Evolutionary conservation across 2,888 invertebrate genomes (phyloP).

Genomic region (Pherbina coryleti): DNA sequence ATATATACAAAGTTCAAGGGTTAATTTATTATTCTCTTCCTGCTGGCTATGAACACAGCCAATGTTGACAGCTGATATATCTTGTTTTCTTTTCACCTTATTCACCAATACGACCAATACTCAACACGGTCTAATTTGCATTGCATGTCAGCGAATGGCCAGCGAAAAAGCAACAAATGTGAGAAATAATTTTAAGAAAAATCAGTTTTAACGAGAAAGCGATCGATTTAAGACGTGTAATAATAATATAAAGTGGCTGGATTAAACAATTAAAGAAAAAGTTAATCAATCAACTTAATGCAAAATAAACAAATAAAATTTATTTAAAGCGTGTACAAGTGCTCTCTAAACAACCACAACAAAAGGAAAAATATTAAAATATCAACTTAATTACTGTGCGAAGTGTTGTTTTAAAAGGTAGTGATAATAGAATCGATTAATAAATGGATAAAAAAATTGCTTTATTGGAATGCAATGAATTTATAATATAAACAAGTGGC

Average conservation of each 20-base stretch:
- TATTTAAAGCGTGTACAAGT: conserved; percentile 10
- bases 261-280: neutral
- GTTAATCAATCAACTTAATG: neutral
- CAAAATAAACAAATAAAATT: neutral
- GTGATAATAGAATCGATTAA: conserved; percentile 15
- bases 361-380: neutral
- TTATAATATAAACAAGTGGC: conserved; percentile 46
- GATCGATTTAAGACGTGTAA: conserved; percentile 54
- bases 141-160: conserved; percentile 17
- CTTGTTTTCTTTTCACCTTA: no score
- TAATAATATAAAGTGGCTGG: conserved; percentile 11
- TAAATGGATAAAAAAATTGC: neutral
- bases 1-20: no score
- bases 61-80: neutral
- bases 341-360: neutral
- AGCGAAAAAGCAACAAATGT: conserved; percentile 36
- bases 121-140: conserved; percentile 7
- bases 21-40: no score
- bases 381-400: neutral
- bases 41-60: neutral
- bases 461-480: neutral
- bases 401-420: conserved; percentile 35
- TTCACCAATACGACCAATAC: neutral
- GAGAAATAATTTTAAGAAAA: conserved; percentile 19
- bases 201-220: conserved; percentile 56